A percentile compares a stretch with the other conserved stretches of the same genome.
Evolutionary conservation across 2,113 vertebrate genomes (phyloP).

Genomic region (Jaculus jaculus): DNA sequence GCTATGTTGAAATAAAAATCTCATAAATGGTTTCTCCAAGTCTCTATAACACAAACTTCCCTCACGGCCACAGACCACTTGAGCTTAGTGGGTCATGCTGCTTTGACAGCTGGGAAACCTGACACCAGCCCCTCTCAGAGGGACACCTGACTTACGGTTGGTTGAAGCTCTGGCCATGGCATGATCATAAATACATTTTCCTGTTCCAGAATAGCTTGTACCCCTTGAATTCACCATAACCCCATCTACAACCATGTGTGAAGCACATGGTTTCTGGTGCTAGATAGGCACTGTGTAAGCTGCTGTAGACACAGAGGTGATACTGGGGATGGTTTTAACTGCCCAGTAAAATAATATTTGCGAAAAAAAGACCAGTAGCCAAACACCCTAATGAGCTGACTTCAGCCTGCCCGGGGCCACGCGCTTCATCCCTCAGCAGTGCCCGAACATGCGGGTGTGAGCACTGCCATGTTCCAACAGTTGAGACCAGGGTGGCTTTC

Average conservation of each 20-base stretch:
- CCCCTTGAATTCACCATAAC: neutral
- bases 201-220: neutral
- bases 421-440: neutral
- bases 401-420: neutral
- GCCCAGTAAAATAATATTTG: neutral
- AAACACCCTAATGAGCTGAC: neutral
- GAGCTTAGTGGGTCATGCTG: conserved; percentile 8
- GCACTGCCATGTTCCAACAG: neutral
- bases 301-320: neutral
- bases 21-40: neutral
- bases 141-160: neutral
- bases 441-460: neutral
- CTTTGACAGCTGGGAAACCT: conserved; percentile 4
- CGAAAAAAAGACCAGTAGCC: neutral
- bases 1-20: neutral
- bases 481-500: neutral
- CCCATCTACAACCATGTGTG: neutral
- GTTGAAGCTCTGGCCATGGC: neutral
- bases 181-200: neutral
- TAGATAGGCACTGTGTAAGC: neutral
- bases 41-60: conserved; percentile 5
- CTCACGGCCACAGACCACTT: neutral
- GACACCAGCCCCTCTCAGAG: neutral
- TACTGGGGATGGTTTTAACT: neutral
- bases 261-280: neutral